Evolutionary conservation across 2,797 vertebrate species (phyloP).

Genomic region (Pseudochaenichthys georgianus): DNA sequence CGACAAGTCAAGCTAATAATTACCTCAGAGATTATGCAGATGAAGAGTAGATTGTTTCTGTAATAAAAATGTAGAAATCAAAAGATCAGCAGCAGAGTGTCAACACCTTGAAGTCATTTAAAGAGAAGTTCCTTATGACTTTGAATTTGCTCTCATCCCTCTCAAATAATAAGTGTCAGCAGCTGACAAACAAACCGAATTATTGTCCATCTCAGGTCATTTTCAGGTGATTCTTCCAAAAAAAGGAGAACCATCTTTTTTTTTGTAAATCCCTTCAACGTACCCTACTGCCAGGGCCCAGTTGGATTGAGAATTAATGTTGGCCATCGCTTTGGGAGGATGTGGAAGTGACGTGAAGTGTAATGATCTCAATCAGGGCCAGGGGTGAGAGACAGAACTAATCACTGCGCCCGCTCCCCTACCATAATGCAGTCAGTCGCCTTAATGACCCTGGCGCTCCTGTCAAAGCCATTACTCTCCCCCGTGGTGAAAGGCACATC

Average conservation of each 20-base stretch:
- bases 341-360: slow-evolving; percentile 84
- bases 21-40: slow-evolving; percentile 87
- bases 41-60: slow-evolving; percentile 78
- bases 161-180: not conserved
- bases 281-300: slow-evolving; percentile 58
- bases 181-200: not conserved
- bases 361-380: slow-evolving; percentile 87
- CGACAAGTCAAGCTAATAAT: slow-evolving; percentile 85
- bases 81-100: slow-evolving; percentile 67
- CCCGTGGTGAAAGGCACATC: slow-evolving; percentile 79
- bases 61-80: slow-evolving; percentile 76
- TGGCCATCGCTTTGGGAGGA: slow-evolving; percentile 79
- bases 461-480: slow-evolving; percentile 88
- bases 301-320: slow-evolving; percentile 76
- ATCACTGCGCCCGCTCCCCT: slow-evolving; percentile 82
- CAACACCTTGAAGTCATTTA: slow-evolving; percentile 11
- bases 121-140: slow-evolving; percentile 6
- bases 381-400: slow-evolving; percentile 85
- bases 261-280: slow-evolving; percentile 46
- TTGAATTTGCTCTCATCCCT: not conserved
- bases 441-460: slow-evolving; percentile 86
- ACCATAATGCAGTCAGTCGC: slow-evolving; percentile 87
- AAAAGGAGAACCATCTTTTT: slow-evolving; percentile 12
- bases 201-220: slow-evolving; percentile 14
- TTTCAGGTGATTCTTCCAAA: slow-evolving; percentile 42